phyloP scores from a whole-genome alignment of 2,888 invertebrate genomes.

The Caenorhabditis sinica region DNA sequence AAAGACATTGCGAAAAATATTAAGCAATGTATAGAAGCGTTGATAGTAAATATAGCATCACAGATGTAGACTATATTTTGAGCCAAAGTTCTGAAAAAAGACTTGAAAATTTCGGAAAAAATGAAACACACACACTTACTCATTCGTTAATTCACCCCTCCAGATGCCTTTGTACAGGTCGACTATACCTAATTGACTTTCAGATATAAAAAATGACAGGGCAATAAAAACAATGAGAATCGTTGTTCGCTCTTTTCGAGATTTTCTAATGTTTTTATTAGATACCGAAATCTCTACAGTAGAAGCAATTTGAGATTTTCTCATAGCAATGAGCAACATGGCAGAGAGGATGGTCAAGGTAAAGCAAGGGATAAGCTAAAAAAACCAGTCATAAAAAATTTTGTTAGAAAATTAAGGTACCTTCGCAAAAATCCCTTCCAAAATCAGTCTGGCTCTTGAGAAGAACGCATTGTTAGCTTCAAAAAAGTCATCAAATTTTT shows the following conservation, averaged over 20 bases:
- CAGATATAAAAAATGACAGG: conserved; percentile 25
- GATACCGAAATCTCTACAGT: not conserved
- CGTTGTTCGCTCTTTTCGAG: conserved; percentile 19
- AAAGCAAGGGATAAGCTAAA: conserved; percentile 30
- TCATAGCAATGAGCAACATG: conserved; percentile 8
- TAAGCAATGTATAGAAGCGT: conserved; percentile 39
- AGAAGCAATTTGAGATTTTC: not conserved
- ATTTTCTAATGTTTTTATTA: conserved; percentile 16
- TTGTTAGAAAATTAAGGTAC: no score
- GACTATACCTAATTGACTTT: conserved; percentile 15
- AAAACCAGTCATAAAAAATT: no score
- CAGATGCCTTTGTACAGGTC: conserved; percentile 21
- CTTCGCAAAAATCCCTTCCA: conserved; percentile 28
- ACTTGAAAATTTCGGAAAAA: not conserved
- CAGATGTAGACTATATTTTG: conserved; percentile 6
- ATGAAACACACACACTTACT: conserved; percentile 19
- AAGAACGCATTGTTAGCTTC: not conserved
- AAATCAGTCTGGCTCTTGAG: not conserved
- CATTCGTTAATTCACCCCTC: not conserved
- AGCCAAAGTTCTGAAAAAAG: not conserved
- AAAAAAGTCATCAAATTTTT: conserved; percentile 15
- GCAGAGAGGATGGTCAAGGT: conserved; percentile 16
- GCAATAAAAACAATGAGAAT: conserved; percentile 27
- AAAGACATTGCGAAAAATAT: conserved; percentile 30
- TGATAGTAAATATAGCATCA: conserved; percentile 22